Percentiles rank a stretch among this genome's conserved stretches.
These are phyloP conservation scores for Apamea anceps DNA, from an alignment of 2,888 invertebrate species.

Conservation along the genomic window DNA sequence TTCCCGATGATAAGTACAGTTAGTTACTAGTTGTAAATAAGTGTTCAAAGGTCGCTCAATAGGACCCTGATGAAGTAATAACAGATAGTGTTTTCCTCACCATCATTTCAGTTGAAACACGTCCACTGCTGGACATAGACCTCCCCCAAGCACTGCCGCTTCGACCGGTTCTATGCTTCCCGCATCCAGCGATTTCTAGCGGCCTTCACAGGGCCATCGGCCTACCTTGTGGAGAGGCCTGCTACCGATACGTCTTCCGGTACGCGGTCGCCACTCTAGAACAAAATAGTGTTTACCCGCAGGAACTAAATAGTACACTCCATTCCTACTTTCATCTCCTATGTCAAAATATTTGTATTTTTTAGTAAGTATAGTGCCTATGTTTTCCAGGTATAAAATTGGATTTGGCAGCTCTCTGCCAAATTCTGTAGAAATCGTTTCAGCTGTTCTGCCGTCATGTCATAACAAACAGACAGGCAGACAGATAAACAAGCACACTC, in stretches of 20 bases:
- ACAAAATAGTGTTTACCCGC: neutral
- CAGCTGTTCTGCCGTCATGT: neutral
- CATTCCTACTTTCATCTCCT: neutral
- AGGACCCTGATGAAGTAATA: neutral
- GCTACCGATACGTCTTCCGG: neutral
- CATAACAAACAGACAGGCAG: constrained; percentile 26
- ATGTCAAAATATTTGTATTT: constrained; percentile 1
- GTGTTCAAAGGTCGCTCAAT: neutral
- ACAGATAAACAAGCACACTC: constrained; percentile 17
- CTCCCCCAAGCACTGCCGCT: neutral
- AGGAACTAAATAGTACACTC: neutral
- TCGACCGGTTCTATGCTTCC: neutral
- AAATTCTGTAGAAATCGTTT: constrained; percentile 15
- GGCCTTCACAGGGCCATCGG: neutral
- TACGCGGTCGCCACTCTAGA: neutral
- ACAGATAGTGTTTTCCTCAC: neutral
- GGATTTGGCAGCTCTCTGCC: constrained; percentile 1
- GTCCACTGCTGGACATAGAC: too few species aligned
- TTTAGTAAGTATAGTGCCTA: neutral
- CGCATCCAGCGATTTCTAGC: neutral
- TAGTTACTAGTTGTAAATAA: neutral
- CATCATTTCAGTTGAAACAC: too few species aligned
- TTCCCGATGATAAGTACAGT: neutral
- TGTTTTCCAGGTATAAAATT: neutral
- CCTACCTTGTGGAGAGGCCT: too few species aligned